Base-by-base conservation (phyloP, 2,888 invertebrate species). In the Cephalotes varians region DNA sequence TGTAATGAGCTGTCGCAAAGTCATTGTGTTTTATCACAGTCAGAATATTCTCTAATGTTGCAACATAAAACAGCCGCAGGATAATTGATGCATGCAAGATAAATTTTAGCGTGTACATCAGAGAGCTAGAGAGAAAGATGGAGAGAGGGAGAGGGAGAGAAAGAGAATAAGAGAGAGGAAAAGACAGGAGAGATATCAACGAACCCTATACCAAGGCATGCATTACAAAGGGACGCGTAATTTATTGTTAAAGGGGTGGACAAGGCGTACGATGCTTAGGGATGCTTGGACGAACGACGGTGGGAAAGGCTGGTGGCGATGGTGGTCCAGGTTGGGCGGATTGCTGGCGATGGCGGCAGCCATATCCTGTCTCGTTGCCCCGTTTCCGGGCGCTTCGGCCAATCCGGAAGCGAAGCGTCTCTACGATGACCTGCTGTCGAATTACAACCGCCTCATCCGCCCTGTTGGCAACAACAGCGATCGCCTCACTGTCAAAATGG, bases 401-500 rank as follows among this genome's bases (percentile, higher is more conserved):
- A 98, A 98, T 96, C 98, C 98, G 95, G 98, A 98, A 95, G 98
- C 98, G 93, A 98, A 98, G 96, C 97, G 98, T 95, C 97, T 98
- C 92, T 98, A 98, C 96, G 98, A 99, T 96, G 98, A 99, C 95
- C 96, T 99, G 91, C 96, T 99, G 93, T 97, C 98, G 93, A 98
- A 98, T 95, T 99, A 99, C 96, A 99, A 99, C 95, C 97, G 98
- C 93, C 97, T 99, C 95, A 98, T 98, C 94, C 96, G 99, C 94
- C 99, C 99, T 88, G 98, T 98, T 91, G 98, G 98, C 93, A 98
- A 98, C 95, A 98, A 98, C 95, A 98, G 98, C 90, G 98, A 98
- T 95, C 97, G 98, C 91, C 97, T 99, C 94, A 98, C 98, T 93
- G 98, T 99, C 95, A 98, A 98, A 96, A 98, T 99, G 97, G 98